These are phyloP conservation scores for Microcebus tavaratra DNA, from an alignment of 2,113 vertebrate genomes.

Conservation along the genomic window DNA sequence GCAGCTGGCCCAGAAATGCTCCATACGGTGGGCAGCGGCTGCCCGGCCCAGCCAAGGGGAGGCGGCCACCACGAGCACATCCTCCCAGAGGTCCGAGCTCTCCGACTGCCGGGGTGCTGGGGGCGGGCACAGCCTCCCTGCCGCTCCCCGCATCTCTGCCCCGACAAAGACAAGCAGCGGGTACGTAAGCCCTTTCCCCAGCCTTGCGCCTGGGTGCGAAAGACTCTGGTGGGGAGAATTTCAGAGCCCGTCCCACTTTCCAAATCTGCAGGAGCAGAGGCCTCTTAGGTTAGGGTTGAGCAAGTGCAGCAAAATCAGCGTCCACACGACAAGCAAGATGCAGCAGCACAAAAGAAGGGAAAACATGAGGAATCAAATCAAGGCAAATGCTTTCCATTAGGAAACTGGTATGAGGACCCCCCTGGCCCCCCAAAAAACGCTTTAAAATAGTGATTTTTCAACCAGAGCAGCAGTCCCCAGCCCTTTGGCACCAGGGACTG, in stretches of 20 bases:
- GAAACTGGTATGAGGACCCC: not conserved
- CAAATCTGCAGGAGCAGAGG: not conserved
- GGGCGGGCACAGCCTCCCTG: accelerated
- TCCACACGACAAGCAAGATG: too few relatives aligned
- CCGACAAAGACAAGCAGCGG: not conserved
- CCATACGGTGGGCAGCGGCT: not conserved
- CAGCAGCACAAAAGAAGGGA: not conserved
- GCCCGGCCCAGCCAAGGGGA: not conserved
- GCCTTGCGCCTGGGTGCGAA: not conserved
- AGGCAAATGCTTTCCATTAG: too few relatives aligned
- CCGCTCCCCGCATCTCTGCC: not conserved
- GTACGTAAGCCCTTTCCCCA: too few relatives aligned
- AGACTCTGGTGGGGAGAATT: not conserved
- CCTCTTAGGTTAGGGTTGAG: too few relatives aligned
- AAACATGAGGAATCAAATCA: not conserved
- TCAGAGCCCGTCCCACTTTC: not conserved
- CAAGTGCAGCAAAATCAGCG: accelerated
- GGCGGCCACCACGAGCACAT: accelerated
- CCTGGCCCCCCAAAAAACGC: not conserved
- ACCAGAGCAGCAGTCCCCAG: too few relatives aligned
- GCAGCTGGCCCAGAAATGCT: not conserved
- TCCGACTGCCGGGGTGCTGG: not conserved
- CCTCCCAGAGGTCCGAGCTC: not conserved
- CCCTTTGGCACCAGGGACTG: too few relatives aligned
- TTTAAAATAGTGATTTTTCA: not conserved